Evolutionary conservation across 2,888 invertebrate species (phyloP), one percentile per base, ranked within the genome.

Genomic region (Leptopilina drosophilae): DNA sequence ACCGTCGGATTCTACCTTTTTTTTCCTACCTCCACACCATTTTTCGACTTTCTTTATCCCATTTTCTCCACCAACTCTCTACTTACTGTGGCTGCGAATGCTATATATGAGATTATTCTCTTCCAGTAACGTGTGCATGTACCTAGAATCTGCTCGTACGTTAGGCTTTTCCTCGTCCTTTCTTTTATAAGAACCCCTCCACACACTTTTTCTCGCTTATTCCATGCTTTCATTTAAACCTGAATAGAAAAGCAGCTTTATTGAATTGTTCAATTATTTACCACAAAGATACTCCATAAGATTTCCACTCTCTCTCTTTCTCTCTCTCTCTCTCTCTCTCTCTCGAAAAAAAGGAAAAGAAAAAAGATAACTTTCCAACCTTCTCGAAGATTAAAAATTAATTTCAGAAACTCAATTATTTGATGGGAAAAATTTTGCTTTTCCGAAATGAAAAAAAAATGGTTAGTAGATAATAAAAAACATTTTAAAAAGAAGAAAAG

Each of bases 1-100:
- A 84, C 82, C 83, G 82, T 82, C 84, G 82, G 84, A 84, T 84
- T 82, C 73, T 59, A 62, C 40, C 65, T 69, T 81, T 76, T 76
- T 77, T 76, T 76, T 77, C 73, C 40, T 40, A 64, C 14, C 53
- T 77, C 73, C 7, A 33, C 33, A 33, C 33, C n/a, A 73, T 73
- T 73, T 73, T 73, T 73, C 73, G 73, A 73, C 53, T 73, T 56
- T 56, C 73, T 73, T 73, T 56, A 73, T 56, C 73, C 73, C 73
- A 56, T 81, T 78, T 80, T 77, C 76, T 80, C 76, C 81, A 42
- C 15, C 79, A 56, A 69, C 49, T 78, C 56, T 46, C 33, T 65
- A 46, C 46, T 33, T 69, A 69, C 53, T 53, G 69, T 26, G 69
- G 69, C 26, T 69, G n/a, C 49, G 49, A 46, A 69, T 42, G 62